Evolutionary conservation across 2,797 vertebrate species (phyloP).

Genomic region (Moxostoma hubbsi): DNA sequence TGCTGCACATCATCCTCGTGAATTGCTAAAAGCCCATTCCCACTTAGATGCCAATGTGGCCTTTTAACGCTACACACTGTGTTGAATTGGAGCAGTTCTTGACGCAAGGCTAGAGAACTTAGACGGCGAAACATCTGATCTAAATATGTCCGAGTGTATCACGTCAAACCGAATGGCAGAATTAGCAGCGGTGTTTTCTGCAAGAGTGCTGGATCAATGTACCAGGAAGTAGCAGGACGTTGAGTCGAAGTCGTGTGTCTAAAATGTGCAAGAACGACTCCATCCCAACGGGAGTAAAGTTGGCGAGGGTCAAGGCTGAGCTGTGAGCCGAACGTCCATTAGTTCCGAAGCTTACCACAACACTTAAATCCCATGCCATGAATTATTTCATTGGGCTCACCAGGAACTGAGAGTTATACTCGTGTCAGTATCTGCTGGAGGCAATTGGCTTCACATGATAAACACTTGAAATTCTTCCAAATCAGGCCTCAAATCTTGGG

Average conservation of each 20-base stretch:
- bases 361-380: slow-evolving; percentile 11
- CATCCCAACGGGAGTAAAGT: slow-evolving; percentile 5
- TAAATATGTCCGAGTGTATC: slow-evolving; percentile 61
- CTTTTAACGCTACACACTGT: slow-evolving; percentile 42
- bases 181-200: slow-evolving; percentile 10
- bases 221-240: not conserved
- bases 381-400: slow-evolving; percentile 21
- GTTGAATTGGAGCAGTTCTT: slow-evolving; percentile 19
- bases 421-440: not conserved
- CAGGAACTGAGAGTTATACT: not conserved
- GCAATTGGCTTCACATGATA: not conserved
- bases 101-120: slow-evolving; percentile 22
- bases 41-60: slow-evolving; percentile 33
- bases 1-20: slow-evolving; percentile 30
- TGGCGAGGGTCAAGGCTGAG: slow-evolving; percentile 45
- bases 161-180: slow-evolving; percentile 26
- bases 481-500: not conserved
- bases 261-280: not conserved
- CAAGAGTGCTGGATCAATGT: not conserved
- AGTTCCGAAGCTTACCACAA: slow-evolving; percentile 7
- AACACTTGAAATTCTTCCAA: slow-evolving; percentile 21
- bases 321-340: not conserved
- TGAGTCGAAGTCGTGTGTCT: slow-evolving; percentile 2
- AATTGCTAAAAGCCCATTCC: slow-evolving; percentile 59
- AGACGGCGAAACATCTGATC: slow-evolving; percentile 41